Base-by-base conservation (phyloP, 2,113 vertebrate genomes). In the Cheilinus undulatus region DNA sequence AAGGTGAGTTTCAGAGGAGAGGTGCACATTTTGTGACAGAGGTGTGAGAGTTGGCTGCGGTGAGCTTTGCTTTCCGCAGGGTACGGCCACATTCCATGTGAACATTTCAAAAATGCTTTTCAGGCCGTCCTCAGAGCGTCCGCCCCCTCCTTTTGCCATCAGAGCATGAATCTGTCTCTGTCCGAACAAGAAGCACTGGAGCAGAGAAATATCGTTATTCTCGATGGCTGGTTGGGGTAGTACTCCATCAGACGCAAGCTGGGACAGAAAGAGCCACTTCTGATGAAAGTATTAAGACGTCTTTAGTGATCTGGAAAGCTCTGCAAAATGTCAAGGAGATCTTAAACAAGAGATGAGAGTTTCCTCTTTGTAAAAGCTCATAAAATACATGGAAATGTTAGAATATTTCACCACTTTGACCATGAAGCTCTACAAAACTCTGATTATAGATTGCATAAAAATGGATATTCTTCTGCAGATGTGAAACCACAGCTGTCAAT, bases 61-160 rank as follows among this genome's bases (percentile, higher is more conserved):
- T 60, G 60, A 52, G 27, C 80, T 89, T 91, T 89, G 73, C 83
- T 86, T 89, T 90, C 82, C 83, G 32, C 86, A 26, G 38, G 69
- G 59, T 68, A 83, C 71, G 73, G 66, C 71, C 73, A 88, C 90
- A 90, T 90, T 91, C 86, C 84, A 69, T 64, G 38, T 11, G 49
- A 70, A 74, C 59, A 51, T 77, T 74, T 56, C 46, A 87, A 80
- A 83, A 84, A 82, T 54, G 68, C 67, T 60, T 69, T 75, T 76
- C 45, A 43, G 50, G 24, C 27, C 4, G 3, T 45, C 34, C 42
- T 40, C 51, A 24, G 28, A 50, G 65, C 3, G 15, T 27, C 34
- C 10, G 4, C 30, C 12, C 49, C 20, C 27, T 54, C 23, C 49
- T 78, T 75, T 42, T 60, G 51, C 59, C 67, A 54, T 63, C 68